Evolutionary conservation across 35 echinoderm and acorn worm species (phyloP).

Genomic region (Eucidaris tribuloides): DNA sequence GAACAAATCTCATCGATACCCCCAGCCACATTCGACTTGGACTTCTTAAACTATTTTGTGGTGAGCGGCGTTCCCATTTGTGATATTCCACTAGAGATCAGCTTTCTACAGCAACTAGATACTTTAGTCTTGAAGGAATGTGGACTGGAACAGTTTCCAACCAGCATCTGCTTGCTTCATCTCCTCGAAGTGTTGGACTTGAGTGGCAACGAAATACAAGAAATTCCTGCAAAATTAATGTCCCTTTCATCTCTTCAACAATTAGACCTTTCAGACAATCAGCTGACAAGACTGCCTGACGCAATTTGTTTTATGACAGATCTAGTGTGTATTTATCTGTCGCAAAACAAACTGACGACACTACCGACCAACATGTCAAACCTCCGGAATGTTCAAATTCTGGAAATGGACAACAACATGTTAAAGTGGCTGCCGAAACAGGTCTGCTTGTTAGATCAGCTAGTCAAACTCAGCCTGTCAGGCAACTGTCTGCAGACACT

Average conservation of each 20-base stretch:
- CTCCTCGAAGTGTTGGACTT: slow-evolving; percentile 62
- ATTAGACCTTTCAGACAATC: slow-evolving; percentile 72
- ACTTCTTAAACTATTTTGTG: slow-evolving; percentile 72
- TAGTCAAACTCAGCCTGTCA: slow-evolving; percentile 68
- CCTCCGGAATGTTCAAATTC: slow-evolving; percentile 38
- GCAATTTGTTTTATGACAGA: slow-evolving; percentile 43
- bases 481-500: slow-evolving; percentile 81
- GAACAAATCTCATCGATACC: slow-evolving; percentile 24
- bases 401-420: slow-evolving; percentile 79
- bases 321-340: slow-evolving; percentile 40
- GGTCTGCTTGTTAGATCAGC: slow-evolving; percentile 81
- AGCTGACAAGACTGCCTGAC: slow-evolving; percentile 49
- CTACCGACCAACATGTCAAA: slow-evolving; percentile 58
- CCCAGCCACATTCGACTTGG: slow-evolving; percentile 26
- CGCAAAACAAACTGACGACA: slow-evolving; percentile 63
- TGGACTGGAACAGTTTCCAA: slow-evolving; percentile 45
- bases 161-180: slow-evolving; percentile 45
- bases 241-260: slow-evolving; percentile 40
- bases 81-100: slow-evolving; percentile 42
- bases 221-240: slow-evolving; percentile 33
- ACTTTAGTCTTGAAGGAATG: slow-evolving; percentile 57
- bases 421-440: slow-evolving; percentile 82
- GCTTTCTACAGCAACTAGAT: slow-evolving; percentile 45
- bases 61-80: slow-evolving; percentile 44
- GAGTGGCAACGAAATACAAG: slow-evolving; percentile 73